Conservation (phyloP, 2,888 invertebrate genomes). For the Lamproptera curius region DNA sequence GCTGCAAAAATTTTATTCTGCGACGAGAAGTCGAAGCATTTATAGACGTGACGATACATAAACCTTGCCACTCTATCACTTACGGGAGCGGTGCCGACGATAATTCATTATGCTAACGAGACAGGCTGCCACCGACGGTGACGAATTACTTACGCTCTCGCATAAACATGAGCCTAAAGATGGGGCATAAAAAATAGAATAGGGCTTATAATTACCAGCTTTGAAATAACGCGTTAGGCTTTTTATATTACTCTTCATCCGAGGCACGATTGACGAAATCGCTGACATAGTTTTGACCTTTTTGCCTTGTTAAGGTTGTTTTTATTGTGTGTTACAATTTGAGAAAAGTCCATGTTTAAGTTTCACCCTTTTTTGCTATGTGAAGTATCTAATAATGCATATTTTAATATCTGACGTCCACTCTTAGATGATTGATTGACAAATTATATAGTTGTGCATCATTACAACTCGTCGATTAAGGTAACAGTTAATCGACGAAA, state of each 20-base stretch:
- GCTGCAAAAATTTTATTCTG: no score
- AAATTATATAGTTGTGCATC: no score
- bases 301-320: not conserved
- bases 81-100: slow-evolving; percentile 26
- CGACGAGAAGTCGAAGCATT: no score
- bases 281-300: slow-evolving; percentile 1
- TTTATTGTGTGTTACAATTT: not conserved
- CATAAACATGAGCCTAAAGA: slow-evolving; percentile 30
- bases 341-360: no score
- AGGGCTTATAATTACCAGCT: slow-evolving; percentile 1
- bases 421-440: no score
- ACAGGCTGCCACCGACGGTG: slow-evolving; percentile 62
- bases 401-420: no score
- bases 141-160: slow-evolving; percentile 57
- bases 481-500: no score
- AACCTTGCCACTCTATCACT: slow-evolving; percentile 12
- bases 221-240: slow-evolving; percentile 19
- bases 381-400: no score
- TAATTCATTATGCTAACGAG: slow-evolving; percentile 76
- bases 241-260: slow-evolving; percentile 22
- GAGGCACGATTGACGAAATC: slow-evolving; percentile 1
- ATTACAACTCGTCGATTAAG: no score
- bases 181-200: slow-evolving; percentile 11
- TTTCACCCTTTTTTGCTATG: no score
- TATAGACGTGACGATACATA: slow-evolving; percentile 15